phyloP scores from a whole-genome alignment of 2,888 invertebrate species.

The Caenorhabditis panamensis region DNA sequence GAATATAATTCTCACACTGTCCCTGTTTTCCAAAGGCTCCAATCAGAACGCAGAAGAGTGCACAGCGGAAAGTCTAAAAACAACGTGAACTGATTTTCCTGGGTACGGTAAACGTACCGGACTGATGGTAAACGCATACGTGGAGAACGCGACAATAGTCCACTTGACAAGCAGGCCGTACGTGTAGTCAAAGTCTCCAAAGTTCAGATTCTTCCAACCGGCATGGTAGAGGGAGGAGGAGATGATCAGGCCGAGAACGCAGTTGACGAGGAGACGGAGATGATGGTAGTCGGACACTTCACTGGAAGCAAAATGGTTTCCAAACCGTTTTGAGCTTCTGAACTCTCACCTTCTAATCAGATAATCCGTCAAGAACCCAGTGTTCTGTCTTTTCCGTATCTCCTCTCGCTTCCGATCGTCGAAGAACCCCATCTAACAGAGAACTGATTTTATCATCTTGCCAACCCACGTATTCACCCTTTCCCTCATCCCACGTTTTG shows the following conservation, averaged over 20 bases:
- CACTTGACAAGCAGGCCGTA: constrained; percentile 66
- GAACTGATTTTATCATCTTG: not conserved
- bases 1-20: constrained; percentile 57
- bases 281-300: constrained; percentile 71
- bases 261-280: constrained; percentile 72
- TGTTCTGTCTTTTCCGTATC: constrained; percentile 49
- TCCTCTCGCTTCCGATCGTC: constrained; percentile 57
- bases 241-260: constrained; percentile 70
- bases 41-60: constrained; percentile 73
- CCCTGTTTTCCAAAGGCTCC: constrained; percentile 75
- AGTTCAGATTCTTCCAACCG: constrained; percentile 77
- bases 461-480: too few relatives aligned
- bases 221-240: constrained; percentile 71
- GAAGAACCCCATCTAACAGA: constrained; percentile 57
- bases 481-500: constrained; percentile 6
- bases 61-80: constrained; percentile 75
- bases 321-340: not conserved
- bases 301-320: constrained; percentile 61
- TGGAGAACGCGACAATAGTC: constrained; percentile 69
- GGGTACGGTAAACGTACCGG: constrained; percentile 67
- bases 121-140: constrained; percentile 71
- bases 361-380: constrained; percentile 61
- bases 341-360: constrained; percentile 62
- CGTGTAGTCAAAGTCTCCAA: constrained; percentile 71
- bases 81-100: constrained; percentile 17